These are phyloP conservation scores for Thyatira batis DNA, from an alignment of 2,888 invertebrate species.

Conservation along the genomic window DNA sequence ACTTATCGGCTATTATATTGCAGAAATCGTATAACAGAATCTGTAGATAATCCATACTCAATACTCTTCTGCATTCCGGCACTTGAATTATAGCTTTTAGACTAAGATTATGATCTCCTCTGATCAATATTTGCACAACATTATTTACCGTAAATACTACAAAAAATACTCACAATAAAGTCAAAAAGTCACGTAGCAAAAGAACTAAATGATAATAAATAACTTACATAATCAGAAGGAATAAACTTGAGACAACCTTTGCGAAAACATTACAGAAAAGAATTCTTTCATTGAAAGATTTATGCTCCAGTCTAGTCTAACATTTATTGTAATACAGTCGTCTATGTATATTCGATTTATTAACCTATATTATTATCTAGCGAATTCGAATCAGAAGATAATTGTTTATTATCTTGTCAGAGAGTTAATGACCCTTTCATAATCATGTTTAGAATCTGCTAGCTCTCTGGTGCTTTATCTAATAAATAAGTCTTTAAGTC, in stretches of 20 bases:
- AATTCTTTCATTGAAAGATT: not conserved
- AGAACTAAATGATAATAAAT: not conserved
- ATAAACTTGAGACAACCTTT: not conserved
- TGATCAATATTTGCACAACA: too few relatives aligned
- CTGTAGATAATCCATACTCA: too few relatives aligned
- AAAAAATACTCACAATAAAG: not conserved
- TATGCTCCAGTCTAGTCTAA: not conserved
- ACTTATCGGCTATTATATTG: too few relatives aligned
- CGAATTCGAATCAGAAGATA: not conserved
- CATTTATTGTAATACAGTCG: not conserved
- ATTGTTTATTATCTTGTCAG: not conserved
- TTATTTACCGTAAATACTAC: too few relatives aligned
- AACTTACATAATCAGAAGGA: not conserved
- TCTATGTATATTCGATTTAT: not conserved
- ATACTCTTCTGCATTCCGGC: too few relatives aligned
- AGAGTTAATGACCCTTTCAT: too few relatives aligned
- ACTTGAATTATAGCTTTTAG: too few relatives aligned
- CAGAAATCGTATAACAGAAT: too few relatives aligned
- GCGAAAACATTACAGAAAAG: not conserved
- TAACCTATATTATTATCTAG: not conserved
- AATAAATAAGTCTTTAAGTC: too few relatives aligned
- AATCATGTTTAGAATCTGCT: too few relatives aligned
- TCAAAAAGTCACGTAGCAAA: not conserved
- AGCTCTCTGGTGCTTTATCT: too few relatives aligned
- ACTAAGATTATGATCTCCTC: too few relatives aligned